Base-by-base conservation (phyloP, 2,797 vertebrate species). In the Muraenolepis orangiensis region DNA sequence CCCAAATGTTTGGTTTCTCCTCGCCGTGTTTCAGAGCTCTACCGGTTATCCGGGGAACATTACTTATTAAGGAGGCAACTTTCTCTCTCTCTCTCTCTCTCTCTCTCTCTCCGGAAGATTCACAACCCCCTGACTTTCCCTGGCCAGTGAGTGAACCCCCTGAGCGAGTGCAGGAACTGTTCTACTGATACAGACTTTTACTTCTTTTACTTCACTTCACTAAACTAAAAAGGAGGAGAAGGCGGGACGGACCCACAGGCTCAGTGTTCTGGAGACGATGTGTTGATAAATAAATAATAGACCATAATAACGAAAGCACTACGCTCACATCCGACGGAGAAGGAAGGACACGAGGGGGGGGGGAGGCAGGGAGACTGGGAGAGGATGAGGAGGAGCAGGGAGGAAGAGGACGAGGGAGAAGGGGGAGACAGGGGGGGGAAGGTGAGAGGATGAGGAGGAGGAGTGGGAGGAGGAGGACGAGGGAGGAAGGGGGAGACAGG, bases 21-120 rank as follows among this genome's bases (percentile, higher is more conserved):
- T 64, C 30, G 11, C 26, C 7, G 57, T 34, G 86, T 81, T 83
- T 77, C 70, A 70, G 34, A n/a, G 42, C 68, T 34, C 20, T 78
- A n/a, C 84, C 80, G n/a, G n/a, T 87, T 85, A 89, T 87, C 84
- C 72, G 81, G 70, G 30, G 76, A 73, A 67, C 2, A n/a, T 78
- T 61, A 76, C 69, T 18, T 75, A 72, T 18, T 81, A 26, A 75
- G 74, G 30, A 69, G 66, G 32, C 70, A 79, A 78, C 66, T 14
- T 80, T 71, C 26, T 78, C 16, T n/a, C 36, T 30, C 7, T 36
- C 71, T 26, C 7, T 36, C 71, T 26, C 66, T 14, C 80, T 71
- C 26, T 78, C 16, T n/a, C 36, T 30, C 7, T 36, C 71, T 26
- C n/a, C n/a, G n/a, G n/a, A n/a, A 34, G 42, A 66, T 26, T 31